Base-by-base conservation (phyloP, 2,113 vertebrate species). In the Poeciliopsis prolifica region DNA sequence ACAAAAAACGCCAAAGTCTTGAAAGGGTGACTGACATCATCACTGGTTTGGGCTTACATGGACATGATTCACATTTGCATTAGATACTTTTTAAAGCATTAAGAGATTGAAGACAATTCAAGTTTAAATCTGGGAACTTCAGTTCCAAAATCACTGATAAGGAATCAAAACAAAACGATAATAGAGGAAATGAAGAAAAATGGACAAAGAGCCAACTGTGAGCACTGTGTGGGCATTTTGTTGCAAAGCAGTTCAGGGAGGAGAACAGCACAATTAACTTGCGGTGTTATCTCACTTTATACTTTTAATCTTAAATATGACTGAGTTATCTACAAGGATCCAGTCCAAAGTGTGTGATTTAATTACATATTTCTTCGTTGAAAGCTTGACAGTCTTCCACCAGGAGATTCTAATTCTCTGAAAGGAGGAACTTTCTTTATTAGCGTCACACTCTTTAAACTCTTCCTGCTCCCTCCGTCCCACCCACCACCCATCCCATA, bases 381-480 rank as follows among this genome's bases (percentile, higher is more conserved):
- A 75, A 85, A 88, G 26, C 64, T 48, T 81, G 88, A 87, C 71
- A 84, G 80, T 83, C 78, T 69, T 68, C 70, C 42, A 4, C 30
- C 54, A 44, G 81, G 62, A 75, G 51, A 82, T 79, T 84, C 72
- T 1, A 4, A 28, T 62, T 69, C 73, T 58, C 42, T 31, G 17
- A 74, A 77, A 81, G 68, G 48, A 76, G 75, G 68, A 80, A 76
- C 76, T 75, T 74, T 83, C 81, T 84, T 81, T 77, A 81, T 87
- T 84, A 82, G 86, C 58, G 15, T 68, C 72, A 69, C 71, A 69
- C 71, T 86, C 82, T 82, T 85, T 72, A 86, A 85, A 89, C 77
- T 72, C 72, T 77, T 83, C 54, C 80, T 51, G 72, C 73, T 74
- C 69, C 31, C 58, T 70, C 61, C 30, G 19, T 7, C 72, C 75